phyloP scores from a whole-genome alignment of 2,113 vertebrate genomes.

The Gymnogyps californianus region DNA sequence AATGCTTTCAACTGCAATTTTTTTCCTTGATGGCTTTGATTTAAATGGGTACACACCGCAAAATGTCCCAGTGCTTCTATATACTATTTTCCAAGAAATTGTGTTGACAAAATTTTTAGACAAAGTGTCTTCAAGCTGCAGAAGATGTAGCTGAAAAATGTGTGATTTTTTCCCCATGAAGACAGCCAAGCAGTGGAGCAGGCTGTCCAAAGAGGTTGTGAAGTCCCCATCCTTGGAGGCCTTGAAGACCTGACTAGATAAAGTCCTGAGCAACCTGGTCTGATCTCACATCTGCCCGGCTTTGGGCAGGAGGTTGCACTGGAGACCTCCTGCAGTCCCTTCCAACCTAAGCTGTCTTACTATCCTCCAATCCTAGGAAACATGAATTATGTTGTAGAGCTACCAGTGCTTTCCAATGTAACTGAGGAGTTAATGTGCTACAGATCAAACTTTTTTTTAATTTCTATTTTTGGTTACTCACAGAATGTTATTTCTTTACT shows the following conservation, averaged over 20 bases:
- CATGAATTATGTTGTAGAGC: not conserved
- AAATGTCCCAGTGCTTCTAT: not conserved
- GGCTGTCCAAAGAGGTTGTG: not conserved
- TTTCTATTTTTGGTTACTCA: not conserved
- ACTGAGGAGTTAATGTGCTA: not conserved
- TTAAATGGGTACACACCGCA: not conserved
- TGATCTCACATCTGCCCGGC: not conserved
- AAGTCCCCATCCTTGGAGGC: not conserved
- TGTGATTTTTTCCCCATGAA: not conserved
- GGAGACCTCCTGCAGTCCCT: not conserved
- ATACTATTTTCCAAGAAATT: not conserved
- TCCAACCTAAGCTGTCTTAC: not conserved
- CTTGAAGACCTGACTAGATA: accelerated
- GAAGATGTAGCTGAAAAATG: not conserved
- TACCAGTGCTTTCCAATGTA: not conserved
- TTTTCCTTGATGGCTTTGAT: not conserved
- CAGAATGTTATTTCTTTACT: not conserved
- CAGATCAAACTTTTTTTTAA: not conserved
- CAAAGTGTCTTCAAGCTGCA: not conserved
- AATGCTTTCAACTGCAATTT: not conserved
- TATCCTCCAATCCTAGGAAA: not conserved
- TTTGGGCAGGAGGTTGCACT: not conserved
- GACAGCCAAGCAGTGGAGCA: not conserved
- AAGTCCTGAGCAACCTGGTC: not conserved
- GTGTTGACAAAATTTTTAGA: not conserved